Evolutionary conservation across 2,113 vertebrate genomes (phyloP), one percentile per base, ranked within the genome.

Genomic region (Diglossa brunneiventris): DNA sequence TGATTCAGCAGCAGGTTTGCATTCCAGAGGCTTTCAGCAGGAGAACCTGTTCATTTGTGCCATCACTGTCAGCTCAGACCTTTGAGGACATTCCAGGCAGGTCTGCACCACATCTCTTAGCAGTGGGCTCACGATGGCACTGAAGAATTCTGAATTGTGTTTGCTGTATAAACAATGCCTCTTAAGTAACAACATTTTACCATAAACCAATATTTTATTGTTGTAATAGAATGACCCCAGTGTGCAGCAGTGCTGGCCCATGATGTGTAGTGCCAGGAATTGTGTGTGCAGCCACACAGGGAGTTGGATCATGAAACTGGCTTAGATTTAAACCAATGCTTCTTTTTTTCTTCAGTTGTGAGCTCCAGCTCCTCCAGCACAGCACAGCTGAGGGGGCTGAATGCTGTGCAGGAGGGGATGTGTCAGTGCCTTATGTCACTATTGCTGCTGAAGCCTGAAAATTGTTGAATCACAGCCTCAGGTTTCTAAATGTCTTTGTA

Each of bases 341-440:
- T 49, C 28, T 62, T 53, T 15, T 49, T 63, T 53, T n/a, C 59
- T 58, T 96, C 42, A 28, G 73, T 28, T 93, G 76, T 90, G 86
- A 74, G 86, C 62, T 93, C 58, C 87, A 79, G 88, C 83, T 59
- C 42, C 49, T 93, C 53, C 87, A 79, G 88, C 80, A 63, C 42
- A 59, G 92, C 83, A 49, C 37, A 72, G 90, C 13, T 94, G 94
- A 86, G 94, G 95, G 86, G 95, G 94, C 89, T 77, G 93, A 37
- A 39, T 56, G 12, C 74, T 31, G 4, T 69, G 94, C 80, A 8
- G 93, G 91, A 94, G 87, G 95, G 76, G 91, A 92, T 94, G 92
- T 94, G 94, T 95, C 90, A 96, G 56, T 84, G 83, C 94, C 96
- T 95, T 95, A 78, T 96, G 96, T 74, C 91, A 87, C 81, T 95